A percentile compares a stretch with the other conserved stretches of the same genome.
These are phyloP conservation scores for Aspidiotus destructor DNA, from an alignment of 2,888 invertebrate species.

Conservation along the genomic window DNA sequence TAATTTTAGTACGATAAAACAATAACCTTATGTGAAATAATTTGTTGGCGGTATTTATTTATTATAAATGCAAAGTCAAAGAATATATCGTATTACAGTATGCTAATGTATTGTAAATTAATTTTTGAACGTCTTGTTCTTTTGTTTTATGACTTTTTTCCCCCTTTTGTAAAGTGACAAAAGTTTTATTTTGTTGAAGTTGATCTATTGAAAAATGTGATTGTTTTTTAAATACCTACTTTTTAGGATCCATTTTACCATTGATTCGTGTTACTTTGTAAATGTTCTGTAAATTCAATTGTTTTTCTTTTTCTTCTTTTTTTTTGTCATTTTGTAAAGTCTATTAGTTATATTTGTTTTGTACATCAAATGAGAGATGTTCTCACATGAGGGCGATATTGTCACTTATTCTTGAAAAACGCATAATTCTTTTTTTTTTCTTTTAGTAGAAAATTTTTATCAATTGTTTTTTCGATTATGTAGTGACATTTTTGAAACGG, in stretches of 20 bases:
- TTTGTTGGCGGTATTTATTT: slow-evolving; percentile 23
- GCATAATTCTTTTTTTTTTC: neutral
- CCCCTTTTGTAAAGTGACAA: slow-evolving; percentile 17
- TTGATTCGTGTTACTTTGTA: slow-evolving; percentile 24
- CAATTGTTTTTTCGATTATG: slow-evolving; percentile 1
- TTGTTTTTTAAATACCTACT: slow-evolving; percentile 23
- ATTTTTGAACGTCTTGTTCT: slow-evolving; percentile 22
- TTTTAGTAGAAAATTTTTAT: slow-evolving; percentile 22
- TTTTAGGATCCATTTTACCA: slow-evolving; percentile 31
- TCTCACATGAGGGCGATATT: neutral
- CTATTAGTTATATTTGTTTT: slow-evolving; percentile 13
- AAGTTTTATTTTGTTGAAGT: slow-evolving; percentile 24
- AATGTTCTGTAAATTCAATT: slow-evolving; percentile 7
- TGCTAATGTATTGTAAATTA: slow-evolving; percentile 17
- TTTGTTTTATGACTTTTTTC: slow-evolving; percentile 13
- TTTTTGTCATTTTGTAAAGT: slow-evolving; percentile 8
- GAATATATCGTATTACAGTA: neutral
- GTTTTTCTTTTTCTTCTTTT: neutral
- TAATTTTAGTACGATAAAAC: too few species aligned
- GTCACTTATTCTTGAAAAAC: too few species aligned
- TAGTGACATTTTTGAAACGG: neutral
- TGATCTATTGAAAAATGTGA: slow-evolving; percentile 21
- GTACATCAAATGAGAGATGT: neutral
- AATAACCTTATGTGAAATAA: neutral
- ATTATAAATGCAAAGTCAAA: neutral